Conservation (phyloP, 2,888 invertebrate genomes). For the Boloria euphrosyne region DNA sequence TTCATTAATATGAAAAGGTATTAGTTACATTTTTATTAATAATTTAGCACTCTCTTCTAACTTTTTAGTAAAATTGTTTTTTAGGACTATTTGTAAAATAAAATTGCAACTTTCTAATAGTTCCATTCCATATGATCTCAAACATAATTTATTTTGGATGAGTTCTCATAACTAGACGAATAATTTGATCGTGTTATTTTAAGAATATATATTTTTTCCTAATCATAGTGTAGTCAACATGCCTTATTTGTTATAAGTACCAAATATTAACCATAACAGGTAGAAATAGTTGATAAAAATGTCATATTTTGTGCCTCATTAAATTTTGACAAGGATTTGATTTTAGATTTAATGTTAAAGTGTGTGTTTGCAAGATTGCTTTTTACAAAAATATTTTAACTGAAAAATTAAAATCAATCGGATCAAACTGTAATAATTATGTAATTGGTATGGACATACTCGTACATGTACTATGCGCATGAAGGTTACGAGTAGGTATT, state of each 20-base stretch:
- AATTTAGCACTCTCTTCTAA: too few species aligned
- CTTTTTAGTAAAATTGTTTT: too few species aligned
- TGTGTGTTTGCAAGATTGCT: slow-evolving; percentile 2
- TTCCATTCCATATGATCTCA: slow-evolving; percentile 17
- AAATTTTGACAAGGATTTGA: neutral
- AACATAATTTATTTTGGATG: neutral
- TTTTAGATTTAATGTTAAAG: neutral
- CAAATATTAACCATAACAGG: slow-evolving; percentile 11
- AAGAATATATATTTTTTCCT: neutral
- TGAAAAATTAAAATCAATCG: slow-evolving; percentile 4
- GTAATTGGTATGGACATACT: slow-evolving; percentile 10
- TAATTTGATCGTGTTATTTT: neutral
- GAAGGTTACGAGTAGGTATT: slow-evolving; percentile 23
- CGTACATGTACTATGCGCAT: slow-evolving; percentile 16
- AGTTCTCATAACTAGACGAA: neutral
- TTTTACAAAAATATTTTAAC: slow-evolving; percentile 1
- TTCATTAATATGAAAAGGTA: too few species aligned
- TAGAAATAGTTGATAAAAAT: slow-evolving; percentile 6
- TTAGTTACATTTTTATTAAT: too few species aligned
- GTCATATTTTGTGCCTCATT: slow-evolving; percentile 13
- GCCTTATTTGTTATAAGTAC: slow-evolving; percentile 12
- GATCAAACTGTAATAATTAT: neutral
- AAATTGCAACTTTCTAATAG: neutral
- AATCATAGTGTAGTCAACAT: neutral
- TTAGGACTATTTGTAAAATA: neutral